Conservation (phyloP, 2,888 invertebrate species). For the Allacma fusca region DNA sequence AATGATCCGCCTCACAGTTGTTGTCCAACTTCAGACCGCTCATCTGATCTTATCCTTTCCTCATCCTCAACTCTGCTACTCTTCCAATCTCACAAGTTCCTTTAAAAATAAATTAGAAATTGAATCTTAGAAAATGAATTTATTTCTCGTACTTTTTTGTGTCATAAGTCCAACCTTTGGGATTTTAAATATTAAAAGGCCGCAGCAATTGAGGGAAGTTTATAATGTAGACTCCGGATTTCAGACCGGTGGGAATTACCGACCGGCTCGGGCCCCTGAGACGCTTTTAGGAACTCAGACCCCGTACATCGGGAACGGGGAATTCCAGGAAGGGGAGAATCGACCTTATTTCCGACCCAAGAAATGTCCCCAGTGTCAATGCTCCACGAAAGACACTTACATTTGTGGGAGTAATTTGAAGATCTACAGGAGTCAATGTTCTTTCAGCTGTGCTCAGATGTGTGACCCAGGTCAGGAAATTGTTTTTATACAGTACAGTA, state of each 20-base stretch:
- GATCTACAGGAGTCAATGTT: slow-evolving; percentile 13
- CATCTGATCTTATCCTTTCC: too few relatives aligned
- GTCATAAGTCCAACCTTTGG: background rate
- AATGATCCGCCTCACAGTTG: too few relatives aligned
- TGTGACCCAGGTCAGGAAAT: background rate
- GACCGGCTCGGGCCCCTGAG: background rate
- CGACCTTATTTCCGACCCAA: background rate
- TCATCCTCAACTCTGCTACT: too few relatives aligned
- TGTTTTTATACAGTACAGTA: too few relatives aligned
- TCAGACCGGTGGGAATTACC: slow-evolving; percentile 17
- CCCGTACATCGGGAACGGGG: background rate
- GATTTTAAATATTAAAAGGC: background rate
- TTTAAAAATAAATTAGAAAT: too few relatives aligned
- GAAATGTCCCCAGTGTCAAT: slow-evolving; percentile 14
- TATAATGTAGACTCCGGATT: slow-evolving; percentile 2
- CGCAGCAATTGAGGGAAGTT: background rate
- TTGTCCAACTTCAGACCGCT: too few relatives aligned
- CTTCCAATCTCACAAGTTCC: too few relatives aligned
- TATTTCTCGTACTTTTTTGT: too few relatives aligned
- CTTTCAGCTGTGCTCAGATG: slow-evolving; percentile 11
- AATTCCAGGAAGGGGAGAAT: background rate
- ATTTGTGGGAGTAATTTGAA: slow-evolving; percentile 20
- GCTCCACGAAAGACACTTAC: background rate
- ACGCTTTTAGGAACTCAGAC: background rate
- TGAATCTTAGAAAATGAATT: too few relatives aligned